phyloP scores from a whole-genome alignment of 2,113 vertebrate genomes.

The Hippocampus zosterae region DNA sequence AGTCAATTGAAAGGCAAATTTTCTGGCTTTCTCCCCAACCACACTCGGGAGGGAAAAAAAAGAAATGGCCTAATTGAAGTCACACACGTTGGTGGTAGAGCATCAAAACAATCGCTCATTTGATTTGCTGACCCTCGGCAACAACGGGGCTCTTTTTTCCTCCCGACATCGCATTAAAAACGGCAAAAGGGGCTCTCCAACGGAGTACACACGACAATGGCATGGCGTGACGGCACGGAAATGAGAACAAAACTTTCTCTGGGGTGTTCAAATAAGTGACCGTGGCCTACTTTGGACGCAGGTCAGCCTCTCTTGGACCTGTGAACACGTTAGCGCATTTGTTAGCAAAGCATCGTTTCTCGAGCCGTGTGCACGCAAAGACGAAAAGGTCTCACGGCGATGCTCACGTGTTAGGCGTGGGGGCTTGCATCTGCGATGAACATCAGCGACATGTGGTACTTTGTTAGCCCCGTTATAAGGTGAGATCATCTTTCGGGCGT shows the following conservation, averaged over 20 bases:
- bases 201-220: neutral
- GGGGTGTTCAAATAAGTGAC: too few relatives aligned
- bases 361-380: too few relatives aligned
- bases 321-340: too few relatives aligned
- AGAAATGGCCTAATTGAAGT: slow-evolving; percentile 34
- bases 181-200: neutral
- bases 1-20: slow-evolving; percentile 12
- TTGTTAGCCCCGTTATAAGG: too few relatives aligned
- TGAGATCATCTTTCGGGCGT: too few relatives aligned
- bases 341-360: too few relatives aligned
- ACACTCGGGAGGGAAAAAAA: slow-evolving; percentile 34
- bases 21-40: slow-evolving; percentile 17
- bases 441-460: too few relatives aligned
- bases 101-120: slow-evolving; percentile 49
- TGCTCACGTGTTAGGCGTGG: too few relatives aligned
- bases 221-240: neutral
- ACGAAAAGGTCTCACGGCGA: too few relatives aligned
- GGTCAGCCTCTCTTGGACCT: too few relatives aligned
- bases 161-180: neutral
- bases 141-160: slow-evolving; percentile 22
- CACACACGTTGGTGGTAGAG: slow-evolving; percentile 39
- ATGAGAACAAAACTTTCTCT: neutral
- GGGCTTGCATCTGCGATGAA: too few relatives aligned
- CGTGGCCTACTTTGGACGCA: too few relatives aligned
- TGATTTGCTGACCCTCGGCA: slow-evolving; percentile 43